Percentiles rank a stretch among this genome's conserved stretches.
Evolutionary conservation across 1,140 invertebrate species (phyloP).

Genomic region (Neomicropteryx cornuta): DNA sequence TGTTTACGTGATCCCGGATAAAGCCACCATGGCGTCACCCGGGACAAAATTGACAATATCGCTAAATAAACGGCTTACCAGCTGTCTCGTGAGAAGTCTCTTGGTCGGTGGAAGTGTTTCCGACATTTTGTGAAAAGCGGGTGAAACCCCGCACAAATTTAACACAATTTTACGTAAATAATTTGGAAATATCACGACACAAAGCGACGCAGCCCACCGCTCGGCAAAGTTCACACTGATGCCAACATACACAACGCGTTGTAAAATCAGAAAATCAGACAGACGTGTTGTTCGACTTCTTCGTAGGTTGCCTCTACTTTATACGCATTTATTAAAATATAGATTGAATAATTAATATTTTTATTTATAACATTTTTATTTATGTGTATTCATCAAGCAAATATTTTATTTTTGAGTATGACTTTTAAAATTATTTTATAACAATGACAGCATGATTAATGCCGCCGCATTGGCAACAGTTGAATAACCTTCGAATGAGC

Average conservation of each 20-base stretch:
- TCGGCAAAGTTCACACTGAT: slow-evolving; percentile 38
- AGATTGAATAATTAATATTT: no score
- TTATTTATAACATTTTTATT: no score
- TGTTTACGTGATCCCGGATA: slow-evolving; percentile 45
- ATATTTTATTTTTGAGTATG: no score
- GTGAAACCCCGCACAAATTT: slow-evolving; percentile 36
- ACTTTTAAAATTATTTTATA: no score
- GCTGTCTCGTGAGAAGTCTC: slow-evolving; percentile 38
- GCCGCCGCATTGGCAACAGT: no score
- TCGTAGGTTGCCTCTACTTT: no score
- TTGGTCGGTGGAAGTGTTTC: slow-evolving; percentile 40
- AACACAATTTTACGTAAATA: slow-evolving; percentile 44
- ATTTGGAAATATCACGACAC: slow-evolving; percentile 40
- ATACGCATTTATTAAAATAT: no score
- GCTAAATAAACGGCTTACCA: slow-evolving; percentile 38
- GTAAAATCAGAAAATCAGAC: no score
- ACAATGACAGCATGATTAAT: no score
- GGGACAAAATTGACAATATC: slow-evolving; percentile 39
- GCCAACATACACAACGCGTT: slow-evolving; percentile 29
- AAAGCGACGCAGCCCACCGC: slow-evolving; percentile 42
- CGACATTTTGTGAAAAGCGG: slow-evolving; percentile 37
- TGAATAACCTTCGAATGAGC: no score
- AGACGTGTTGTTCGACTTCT: no score
- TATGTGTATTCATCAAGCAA: no score
- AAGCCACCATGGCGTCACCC: slow-evolving; percentile 44